These are phyloP conservation scores for Tokudaia muenninki DNA, from an alignment of 2,797 vertebrate species.

Conservation along the genomic window DNA sequence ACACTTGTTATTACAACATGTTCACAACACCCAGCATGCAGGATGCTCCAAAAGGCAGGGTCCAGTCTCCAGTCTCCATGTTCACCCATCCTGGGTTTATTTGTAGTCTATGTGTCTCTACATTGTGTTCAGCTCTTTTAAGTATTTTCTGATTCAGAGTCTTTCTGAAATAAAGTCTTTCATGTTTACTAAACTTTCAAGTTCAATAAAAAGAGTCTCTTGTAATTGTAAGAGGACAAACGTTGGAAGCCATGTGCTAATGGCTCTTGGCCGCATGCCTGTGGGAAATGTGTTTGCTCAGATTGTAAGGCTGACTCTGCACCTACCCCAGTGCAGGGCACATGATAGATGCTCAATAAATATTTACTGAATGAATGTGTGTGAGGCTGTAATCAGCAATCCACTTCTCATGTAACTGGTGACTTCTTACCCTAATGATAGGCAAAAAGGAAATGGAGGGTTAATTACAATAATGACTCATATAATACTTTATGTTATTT, in stretches of 20 bases:
- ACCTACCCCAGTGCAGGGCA: slow-evolving; percentile 15
- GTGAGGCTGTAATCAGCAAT: slow-evolving; percentile 65
- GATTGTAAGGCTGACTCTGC: slow-evolving; percentile 67
- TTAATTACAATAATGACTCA: slow-evolving; percentile 62
- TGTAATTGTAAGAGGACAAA: slow-evolving; percentile 68
- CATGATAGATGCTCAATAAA: slow-evolving; percentile 64
- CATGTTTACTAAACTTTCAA: slow-evolving; percentile 75
- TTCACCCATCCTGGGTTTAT: background rate
- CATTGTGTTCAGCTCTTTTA: slow-evolving; percentile 57
- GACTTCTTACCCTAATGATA: slow-evolving; percentile 59
- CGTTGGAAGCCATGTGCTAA: slow-evolving; percentile 44
- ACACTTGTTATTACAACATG: background rate
- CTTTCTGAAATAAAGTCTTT: slow-evolving; percentile 71
- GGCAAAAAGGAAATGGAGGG: slow-evolving; percentile 55
- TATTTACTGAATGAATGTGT: slow-evolving; percentile 74
- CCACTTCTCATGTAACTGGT: slow-evolving; percentile 41
- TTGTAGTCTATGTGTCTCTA: slow-evolving; percentile 32
- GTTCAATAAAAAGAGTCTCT: slow-evolving; percentile 67
- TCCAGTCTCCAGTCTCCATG: background rate
- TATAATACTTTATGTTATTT: background rate
- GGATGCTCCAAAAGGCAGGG: background rate
- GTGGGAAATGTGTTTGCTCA: slow-evolving; percentile 68
- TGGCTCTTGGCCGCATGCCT: slow-evolving; percentile 33
- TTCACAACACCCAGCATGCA: background rate
- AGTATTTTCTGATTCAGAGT: slow-evolving; percentile 67